A percentile compares a stretch with the other conserved stretches of the same genome.
Conservation (phyloP, 2,797 vertebrate genomes). For the Microctenopoma lineatum region DNA sequence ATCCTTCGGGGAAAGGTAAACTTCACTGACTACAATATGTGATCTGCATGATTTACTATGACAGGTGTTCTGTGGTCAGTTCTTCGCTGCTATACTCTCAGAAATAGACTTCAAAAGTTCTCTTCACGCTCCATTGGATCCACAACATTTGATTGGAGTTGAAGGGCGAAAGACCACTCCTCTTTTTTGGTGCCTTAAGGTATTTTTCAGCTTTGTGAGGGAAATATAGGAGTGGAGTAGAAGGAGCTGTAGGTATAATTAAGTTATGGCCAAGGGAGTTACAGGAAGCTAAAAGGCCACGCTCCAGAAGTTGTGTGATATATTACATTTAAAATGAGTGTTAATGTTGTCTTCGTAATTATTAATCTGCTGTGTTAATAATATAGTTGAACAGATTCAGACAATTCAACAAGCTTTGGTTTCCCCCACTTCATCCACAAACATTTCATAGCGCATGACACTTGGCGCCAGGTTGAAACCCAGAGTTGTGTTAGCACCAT, state of each 20-base stretch:
- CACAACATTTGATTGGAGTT: slow-evolving; percentile 66
- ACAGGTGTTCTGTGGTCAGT: slow-evolving; percentile 71
- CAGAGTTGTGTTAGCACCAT: too few species aligned
- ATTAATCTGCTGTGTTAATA: too few species aligned
- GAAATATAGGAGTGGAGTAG: slow-evolving; percentile 38
- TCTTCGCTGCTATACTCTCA: slow-evolving; percentile 47
- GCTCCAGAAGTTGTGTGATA: too few species aligned
- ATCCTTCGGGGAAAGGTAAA: slow-evolving; percentile 65
- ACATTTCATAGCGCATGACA: too few species aligned
- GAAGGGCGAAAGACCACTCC: slow-evolving; percentile 67
- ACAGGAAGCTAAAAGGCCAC: neutral
- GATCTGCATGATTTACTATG: slow-evolving; percentile 69
- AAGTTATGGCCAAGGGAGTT: slow-evolving; percentile 50
- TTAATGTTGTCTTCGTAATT: too few species aligned
- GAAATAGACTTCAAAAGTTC: slow-evolving; percentile 68
- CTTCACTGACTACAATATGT: slow-evolving; percentile 46
- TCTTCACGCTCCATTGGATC: slow-evolving; percentile 44
- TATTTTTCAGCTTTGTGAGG: slow-evolving; percentile 53
- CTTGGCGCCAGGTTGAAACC: too few species aligned
- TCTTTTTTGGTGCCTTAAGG: slow-evolving; percentile 50
- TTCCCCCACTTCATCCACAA: too few species aligned
- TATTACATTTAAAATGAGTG: too few species aligned
- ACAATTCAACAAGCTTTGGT: too few species aligned
- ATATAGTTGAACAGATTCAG: too few species aligned
- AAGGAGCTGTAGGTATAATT: slow-evolving; percentile 52